Conservation (phyloP, 2,113 vertebrate species). For the Microcebus ravelobensis region DNA sequence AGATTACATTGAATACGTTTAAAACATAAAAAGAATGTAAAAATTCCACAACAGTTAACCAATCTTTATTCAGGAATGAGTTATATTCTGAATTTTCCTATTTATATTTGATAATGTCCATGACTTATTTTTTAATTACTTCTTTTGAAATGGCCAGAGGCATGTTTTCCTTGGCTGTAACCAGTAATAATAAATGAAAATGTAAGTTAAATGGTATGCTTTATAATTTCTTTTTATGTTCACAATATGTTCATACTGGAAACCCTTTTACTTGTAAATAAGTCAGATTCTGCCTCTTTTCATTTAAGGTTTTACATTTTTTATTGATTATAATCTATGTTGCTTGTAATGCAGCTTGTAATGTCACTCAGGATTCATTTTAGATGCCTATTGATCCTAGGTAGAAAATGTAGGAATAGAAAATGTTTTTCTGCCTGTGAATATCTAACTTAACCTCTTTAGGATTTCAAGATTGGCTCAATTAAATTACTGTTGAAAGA, state of each 20-base stretch:
- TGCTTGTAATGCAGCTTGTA: slow-evolving; percentile 45
- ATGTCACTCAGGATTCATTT: slow-evolving; percentile 66
- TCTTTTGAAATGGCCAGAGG: slow-evolving; percentile 64
- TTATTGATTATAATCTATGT: slow-evolving; percentile 66
- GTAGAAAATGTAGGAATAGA: slow-evolving; percentile 59
- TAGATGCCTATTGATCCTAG: slow-evolving; percentile 57
- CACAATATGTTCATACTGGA: slow-evolving; percentile 44
- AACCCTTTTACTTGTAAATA: slow-evolving; percentile 68
- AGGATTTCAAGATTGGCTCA: slow-evolving; percentile 38
- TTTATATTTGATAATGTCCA: slow-evolving; percentile 51
- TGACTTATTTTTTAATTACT: slow-evolving; percentile 38
- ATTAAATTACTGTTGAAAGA: slow-evolving; percentile 26
- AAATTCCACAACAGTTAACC: neutral
- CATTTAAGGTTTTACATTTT: slow-evolving; percentile 67
- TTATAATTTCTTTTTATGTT: slow-evolving; percentile 66
- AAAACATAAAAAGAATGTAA: neutral
- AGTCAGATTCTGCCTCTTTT: slow-evolving; percentile 58
- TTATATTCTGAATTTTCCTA: slow-evolving; percentile 48
- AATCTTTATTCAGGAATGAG: neutral
- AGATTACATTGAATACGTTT: neutral
- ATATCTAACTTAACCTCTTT: slow-evolving; percentile 58
- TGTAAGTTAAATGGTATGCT: slow-evolving; percentile 68
- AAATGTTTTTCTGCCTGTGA: slow-evolving; percentile 18
- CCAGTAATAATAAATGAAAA: slow-evolving; percentile 69
- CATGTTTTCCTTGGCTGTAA: slow-evolving; percentile 64